Conservation (phyloP, 2,797 vertebrate species). For the Acanthis flammea region DNA sequence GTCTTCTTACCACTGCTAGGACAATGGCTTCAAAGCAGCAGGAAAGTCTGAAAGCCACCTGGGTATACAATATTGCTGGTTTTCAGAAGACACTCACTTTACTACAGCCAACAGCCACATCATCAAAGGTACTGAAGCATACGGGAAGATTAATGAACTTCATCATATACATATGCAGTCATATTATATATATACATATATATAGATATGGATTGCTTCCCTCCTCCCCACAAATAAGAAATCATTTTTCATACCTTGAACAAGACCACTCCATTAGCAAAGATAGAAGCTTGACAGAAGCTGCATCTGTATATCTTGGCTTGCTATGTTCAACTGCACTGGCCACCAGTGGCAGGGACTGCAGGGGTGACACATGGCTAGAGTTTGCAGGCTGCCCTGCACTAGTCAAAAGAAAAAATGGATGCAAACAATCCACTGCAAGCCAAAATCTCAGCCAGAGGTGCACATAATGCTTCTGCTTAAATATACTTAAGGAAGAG, state of each 20-base stretch:
- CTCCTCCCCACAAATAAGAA: neutral
- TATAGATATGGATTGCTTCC: neutral
- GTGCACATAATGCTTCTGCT: neutral
- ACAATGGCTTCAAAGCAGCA: neutral
- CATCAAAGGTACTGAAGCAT: neutral
- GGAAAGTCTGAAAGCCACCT: neutral
- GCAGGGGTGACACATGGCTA: neutral
- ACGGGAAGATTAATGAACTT: neutral
- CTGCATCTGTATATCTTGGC: neutral
- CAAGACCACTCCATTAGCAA: neutral
- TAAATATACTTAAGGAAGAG: neutral
- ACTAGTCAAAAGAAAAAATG: neutral
- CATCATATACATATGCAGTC: neutral
- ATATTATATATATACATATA: neutral
- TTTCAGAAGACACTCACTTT: neutral
- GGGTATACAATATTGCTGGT: neutral
- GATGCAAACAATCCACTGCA: neutral
- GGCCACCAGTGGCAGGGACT: neutral
- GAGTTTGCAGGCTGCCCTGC: neutral
- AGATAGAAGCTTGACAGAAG: neutral
- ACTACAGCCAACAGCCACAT: neutral
- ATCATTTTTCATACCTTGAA: neutral
- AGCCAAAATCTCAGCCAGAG: neutral
- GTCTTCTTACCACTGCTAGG: neutral
- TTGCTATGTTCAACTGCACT: neutral